Conservation (phyloP, 2,888 invertebrate species). For the Aspidiotus rigidus region DNA sequence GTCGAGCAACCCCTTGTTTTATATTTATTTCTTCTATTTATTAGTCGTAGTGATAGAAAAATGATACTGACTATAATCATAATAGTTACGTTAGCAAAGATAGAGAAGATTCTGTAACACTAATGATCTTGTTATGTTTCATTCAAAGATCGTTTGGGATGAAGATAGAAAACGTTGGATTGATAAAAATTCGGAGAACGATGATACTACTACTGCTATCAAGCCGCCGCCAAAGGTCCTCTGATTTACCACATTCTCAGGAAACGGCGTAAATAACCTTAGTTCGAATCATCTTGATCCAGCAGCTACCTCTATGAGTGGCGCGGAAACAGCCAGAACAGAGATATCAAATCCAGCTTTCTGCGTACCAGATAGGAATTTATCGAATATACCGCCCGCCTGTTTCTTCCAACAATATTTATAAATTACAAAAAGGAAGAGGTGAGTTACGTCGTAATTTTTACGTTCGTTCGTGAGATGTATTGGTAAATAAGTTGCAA, state of each 20-base stretch:
- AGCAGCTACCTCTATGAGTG: too few relatives aligned
- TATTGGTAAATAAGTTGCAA: neutral
- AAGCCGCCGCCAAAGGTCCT: slow-evolving; percentile 63
- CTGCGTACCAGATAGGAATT: slow-evolving; percentile 14
- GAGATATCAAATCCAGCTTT: neutral
- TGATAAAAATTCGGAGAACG: slow-evolving; percentile 65
- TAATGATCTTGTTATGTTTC: neutral
- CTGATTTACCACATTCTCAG: slow-evolving; percentile 44
- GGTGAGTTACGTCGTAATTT: neutral
- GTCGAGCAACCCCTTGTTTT: too few relatives aligned
- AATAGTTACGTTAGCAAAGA: too few relatives aligned
- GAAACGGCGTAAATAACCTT: slow-evolving; percentile 4
- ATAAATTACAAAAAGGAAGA: slow-evolving; percentile 51
- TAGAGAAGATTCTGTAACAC: too few relatives aligned
- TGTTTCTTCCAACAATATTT: slow-evolving; percentile 51
- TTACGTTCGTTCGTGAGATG: neutral
- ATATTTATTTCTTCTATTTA: neutral
- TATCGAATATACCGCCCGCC: slow-evolving; percentile 17
- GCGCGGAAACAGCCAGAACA: too few relatives aligned
- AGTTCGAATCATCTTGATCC: too few relatives aligned
- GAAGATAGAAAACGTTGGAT: slow-evolving; percentile 75
- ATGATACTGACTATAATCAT: too few relatives aligned
- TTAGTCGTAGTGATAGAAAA: neutral
- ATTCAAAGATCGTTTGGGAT: slow-evolving; percentile 81
- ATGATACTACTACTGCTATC: slow-evolving; percentile 47